Base-by-base conservation (phyloP, 2,888 invertebrate species). In the Oxycera nigricornis region DNA sequence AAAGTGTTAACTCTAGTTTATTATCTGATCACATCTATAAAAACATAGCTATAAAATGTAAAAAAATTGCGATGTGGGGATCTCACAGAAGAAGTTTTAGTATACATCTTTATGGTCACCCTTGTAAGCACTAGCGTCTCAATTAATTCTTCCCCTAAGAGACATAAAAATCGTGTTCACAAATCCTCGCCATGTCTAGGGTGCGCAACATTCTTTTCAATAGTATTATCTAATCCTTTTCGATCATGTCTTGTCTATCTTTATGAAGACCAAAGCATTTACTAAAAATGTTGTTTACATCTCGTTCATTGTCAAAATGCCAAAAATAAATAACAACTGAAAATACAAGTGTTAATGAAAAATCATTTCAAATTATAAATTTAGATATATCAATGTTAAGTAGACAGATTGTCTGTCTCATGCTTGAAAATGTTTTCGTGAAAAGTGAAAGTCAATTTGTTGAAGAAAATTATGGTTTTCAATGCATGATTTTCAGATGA, bases 341-440 rank as follows among this genome's bases (percentile, higher is more conserved):
- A 59, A 28, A 55, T 55, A 55, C 59, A 28, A 59, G 59, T 59
- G 59, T 24, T 59, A 59, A 30, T 59, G 59, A 59, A 59, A 59
- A 59, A 17, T 3, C 59, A 59, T 59, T 59, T 59, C 4, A 30
- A 59, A 59, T 30, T 14, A 59, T 59, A 59, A 59, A 28, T 59
- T 59, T 59, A 59, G 59, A 59, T 20, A 59, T 26, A 11, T 24
- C 7, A 35, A 46, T 46, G 46, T 24, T 20, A 26, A 6, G n/a
- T 59, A 59, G 59, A 59, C 59, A 59, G 59, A 59, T 30, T 59
- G 59, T 59, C 59, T 24, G 28, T 46, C 17, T 17, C 46, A n/a
- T n/a, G n/a, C n/a, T n/a, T n/a, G n/a, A 14, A 46, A 14, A 46
- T 46, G 11, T 46, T 2, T 7, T 17, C 17, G 14, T 7, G 14